Conservation (phyloP, 1,140 invertebrate genomes). For the Brachionus asplanchnoidis region DNA sequence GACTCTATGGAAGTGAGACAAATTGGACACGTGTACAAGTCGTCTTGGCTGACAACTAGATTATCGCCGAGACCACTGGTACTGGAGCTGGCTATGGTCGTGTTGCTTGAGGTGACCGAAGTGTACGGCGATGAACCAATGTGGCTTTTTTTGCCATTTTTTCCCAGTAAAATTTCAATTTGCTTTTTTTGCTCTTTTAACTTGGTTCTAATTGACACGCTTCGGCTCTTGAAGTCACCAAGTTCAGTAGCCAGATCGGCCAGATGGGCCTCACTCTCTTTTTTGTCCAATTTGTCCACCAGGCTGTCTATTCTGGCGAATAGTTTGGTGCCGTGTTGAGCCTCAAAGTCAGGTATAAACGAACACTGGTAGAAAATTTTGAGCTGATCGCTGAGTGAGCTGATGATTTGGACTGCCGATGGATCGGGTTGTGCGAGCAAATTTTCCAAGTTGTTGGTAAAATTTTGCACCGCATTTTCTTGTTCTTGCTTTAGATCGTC, state of each 20-base stretch:
- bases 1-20: constrained; percentile 12
- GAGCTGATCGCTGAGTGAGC: not conserved
- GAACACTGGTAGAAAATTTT: not conserved
- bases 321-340: not conserved
- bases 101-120: not conserved
- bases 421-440: not conserved
- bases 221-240: not conserved
- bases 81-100: not conserved
- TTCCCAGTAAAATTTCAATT: not conserved
- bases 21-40: constrained; percentile 22
- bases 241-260: not conserved
- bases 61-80: constrained; percentile 1
- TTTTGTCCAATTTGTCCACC: not conserved
- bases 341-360: not conserved
- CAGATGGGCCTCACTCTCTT: not conserved
- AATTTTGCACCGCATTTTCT: not conserved
- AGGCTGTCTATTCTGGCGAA: not conserved
- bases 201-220: not conserved
- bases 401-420: not conserved
- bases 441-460: not conserved
- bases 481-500: not conserved
- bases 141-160: not conserved
- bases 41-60: not conserved
- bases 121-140: not conserved
- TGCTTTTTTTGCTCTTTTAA: not conserved